Evolutionary conservation across 2,113 vertebrate species (phyloP).

Genomic region (Planiliza haematocheilus): DNA sequence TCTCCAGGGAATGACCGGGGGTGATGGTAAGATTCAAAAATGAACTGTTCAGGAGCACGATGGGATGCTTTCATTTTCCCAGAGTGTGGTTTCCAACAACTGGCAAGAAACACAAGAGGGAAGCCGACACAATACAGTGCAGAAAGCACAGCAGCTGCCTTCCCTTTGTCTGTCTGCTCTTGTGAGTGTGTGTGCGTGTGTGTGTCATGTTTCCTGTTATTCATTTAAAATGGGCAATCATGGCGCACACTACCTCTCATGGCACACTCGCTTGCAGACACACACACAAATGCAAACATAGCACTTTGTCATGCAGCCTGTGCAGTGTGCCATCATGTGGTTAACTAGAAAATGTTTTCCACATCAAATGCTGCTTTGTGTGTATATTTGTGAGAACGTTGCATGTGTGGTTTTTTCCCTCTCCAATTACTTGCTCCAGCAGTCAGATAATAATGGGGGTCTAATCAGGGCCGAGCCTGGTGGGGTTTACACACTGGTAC

Average conservation of each 20-base stretch:
- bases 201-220: conserved; percentile 5
- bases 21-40: neutral
- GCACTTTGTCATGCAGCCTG: conserved; percentile 32
- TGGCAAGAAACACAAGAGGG: conserved; percentile 46
- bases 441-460: conserved; percentile 51
- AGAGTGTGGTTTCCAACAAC: conserved; percentile 43
- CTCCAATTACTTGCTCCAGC: conserved; percentile 49
- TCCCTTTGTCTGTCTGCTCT: conserved; percentile 28
- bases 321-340: conserved; percentile 37
- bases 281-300: conserved; percentile 23
- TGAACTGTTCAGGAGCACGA: conserved; percentile 17
- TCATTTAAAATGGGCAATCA: conserved; percentile 34
- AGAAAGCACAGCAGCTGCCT: conserved; percentile 31
- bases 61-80: conserved; percentile 56
- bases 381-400: conserved; percentile 7
- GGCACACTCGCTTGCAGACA: conserved; percentile 3
- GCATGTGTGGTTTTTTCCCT: neutral
- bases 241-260: conserved; percentile 15
- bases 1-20: neutral
- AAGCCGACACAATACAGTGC: neutral
- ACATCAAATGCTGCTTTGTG: conserved; percentile 60
- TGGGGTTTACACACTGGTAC: conserved; percentile 51
- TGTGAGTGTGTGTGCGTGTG: conserved; percentile 3
- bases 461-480: conserved; percentile 59
- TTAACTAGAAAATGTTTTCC: conserved; percentile 41